Conservation (phyloP, 2,888 invertebrate genomes). For the Rhagonycha lutea region DNA sequence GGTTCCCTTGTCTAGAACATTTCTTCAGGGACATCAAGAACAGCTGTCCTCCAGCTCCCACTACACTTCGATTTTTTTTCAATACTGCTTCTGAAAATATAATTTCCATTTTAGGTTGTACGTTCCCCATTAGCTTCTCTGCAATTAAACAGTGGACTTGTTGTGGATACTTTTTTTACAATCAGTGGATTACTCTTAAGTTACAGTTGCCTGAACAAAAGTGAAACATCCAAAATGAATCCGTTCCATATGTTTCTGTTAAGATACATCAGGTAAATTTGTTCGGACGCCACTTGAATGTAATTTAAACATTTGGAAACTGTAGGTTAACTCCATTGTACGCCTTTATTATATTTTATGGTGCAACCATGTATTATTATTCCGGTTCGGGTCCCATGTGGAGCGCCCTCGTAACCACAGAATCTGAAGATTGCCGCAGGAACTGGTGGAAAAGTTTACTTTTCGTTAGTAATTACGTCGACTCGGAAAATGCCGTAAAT, state of each 20-base stretch:
- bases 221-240: not conserved
- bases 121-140: not conserved
- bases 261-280: not conserved
- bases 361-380: constrained; percentile 59
- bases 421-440: constrained; percentile 59
- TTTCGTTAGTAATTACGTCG: constrained; percentile 65
- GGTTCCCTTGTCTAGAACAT: too few species aligned
- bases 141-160: not conserved
- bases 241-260: not conserved
- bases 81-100: not conserved
- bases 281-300: not conserved
- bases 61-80: too few species aligned
- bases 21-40: too few species aligned
- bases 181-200: not conserved
- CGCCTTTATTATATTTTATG: constrained; percentile 62
- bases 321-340: constrained; percentile 61
- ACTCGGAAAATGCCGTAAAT: constrained; percentile 34
- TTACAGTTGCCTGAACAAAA: not conserved
- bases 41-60: too few species aligned
- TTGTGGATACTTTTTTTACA: not conserved
- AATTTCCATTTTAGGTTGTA: not conserved
- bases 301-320: not conserved
- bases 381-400: constrained; percentile 66
- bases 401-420: constrained; percentile 57
- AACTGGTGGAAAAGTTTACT: constrained; percentile 69